Percentiles rank a stretch among this genome's conserved stretches.
These are phyloP conservation scores for Ophion slaviceki DNA, from an alignment of 2,888 invertebrate species.

Conservation along the genomic window DNA sequence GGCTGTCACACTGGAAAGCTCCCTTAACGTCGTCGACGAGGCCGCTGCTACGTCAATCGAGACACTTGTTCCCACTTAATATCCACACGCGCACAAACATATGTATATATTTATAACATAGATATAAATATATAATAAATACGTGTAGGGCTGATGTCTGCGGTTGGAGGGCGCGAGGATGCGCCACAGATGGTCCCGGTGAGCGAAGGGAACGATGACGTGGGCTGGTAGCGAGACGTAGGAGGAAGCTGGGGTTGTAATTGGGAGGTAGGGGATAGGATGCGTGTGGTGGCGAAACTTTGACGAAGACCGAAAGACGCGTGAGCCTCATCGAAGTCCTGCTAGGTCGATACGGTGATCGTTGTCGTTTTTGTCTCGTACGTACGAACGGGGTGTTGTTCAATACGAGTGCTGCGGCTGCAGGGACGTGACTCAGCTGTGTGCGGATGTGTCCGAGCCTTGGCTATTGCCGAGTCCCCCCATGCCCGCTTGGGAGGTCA, in stretches of 20 bases:
- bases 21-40: too few relatives aligned
- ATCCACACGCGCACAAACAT: too few relatives aligned
- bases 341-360: background rate
- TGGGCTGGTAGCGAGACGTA: background rate
- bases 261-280: background rate
- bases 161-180: background rate
- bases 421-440: slow-evolving; percentile 83
- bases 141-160: slow-evolving; percentile 4
- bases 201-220: background rate
- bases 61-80: slow-evolving; percentile 37
- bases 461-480: slow-evolving; percentile 81
- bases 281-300: background rate
- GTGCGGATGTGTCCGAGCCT: slow-evolving; percentile 81
- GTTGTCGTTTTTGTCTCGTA: slow-evolving; percentile 30
- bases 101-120: slow-evolving; percentile 10
- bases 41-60: background rate
- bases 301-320: slow-evolving; percentile 4
- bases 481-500: slow-evolving; percentile 79
- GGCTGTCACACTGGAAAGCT: too few relatives aligned
- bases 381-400: slow-evolving; percentile 45
- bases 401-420: slow-evolving; percentile 83
- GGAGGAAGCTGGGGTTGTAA: background rate
- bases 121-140: background rate
- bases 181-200: slow-evolving; percentile 36
- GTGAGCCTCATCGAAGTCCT: slow-evolving; percentile 46